These are phyloP conservation scores for Julus scandinavius DNA, from an alignment of 2,888 invertebrate genomes.

Conservation along the genomic window DNA sequence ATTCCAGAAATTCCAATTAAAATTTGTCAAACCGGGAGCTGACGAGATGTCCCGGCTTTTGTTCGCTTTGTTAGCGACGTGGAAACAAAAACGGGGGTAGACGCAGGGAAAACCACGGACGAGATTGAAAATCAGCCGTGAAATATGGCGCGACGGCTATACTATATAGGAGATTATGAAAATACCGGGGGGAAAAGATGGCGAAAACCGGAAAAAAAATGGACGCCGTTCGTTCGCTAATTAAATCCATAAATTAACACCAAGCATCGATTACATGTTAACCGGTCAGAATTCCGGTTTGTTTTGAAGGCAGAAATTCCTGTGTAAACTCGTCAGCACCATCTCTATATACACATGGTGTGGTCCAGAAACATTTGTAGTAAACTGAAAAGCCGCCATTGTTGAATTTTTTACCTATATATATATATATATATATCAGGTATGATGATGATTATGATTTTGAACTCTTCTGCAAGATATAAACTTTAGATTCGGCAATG, in stretches of 20 bases:
- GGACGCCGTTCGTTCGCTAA: background rate
- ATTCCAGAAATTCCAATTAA: slow-evolving; percentile 42
- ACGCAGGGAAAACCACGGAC: background rate
- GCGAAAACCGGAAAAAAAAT: background rate
- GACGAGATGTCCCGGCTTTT: background rate
- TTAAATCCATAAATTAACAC: slow-evolving; percentile 7
- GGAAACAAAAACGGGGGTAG: background rate
- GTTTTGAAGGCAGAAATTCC: background rate
- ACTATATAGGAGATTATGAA: background rate
- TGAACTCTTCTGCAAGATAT: too few relatives aligned
- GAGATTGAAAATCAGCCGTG: slow-evolving; percentile 15
- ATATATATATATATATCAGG: too few relatives aligned
- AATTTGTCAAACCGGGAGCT: slow-evolving; percentile 1
- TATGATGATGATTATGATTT: too few relatives aligned
- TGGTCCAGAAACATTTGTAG: too few relatives aligned
- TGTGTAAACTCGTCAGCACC: background rate
- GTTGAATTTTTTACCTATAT: too few relatives aligned
- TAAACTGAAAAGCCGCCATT: too few relatives aligned
- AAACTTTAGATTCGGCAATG: too few relatives aligned
- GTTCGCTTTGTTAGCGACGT: background rate
- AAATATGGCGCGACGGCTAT: background rate
- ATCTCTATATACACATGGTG: background rate
- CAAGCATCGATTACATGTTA: background rate
- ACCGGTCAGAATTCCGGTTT: background rate
- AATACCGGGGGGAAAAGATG: background rate